phyloP scores from a whole-genome alignment of 2,113 vertebrate genomes.

The Sterrhoptilus dennistouni region DNA sequence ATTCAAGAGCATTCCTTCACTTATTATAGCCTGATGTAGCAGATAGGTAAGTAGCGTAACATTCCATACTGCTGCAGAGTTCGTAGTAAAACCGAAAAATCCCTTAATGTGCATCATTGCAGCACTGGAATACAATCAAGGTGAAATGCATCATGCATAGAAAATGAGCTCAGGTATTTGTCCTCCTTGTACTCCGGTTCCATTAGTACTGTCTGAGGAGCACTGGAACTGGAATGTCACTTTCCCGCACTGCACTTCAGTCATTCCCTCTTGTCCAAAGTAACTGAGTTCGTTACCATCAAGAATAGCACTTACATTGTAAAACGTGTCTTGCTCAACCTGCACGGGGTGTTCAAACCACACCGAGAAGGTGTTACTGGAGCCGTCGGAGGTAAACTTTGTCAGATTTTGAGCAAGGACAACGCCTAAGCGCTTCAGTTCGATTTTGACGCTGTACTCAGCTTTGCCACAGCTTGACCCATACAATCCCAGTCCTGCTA shows the following conservation, averaged over 20 bases:
- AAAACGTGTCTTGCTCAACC: slow-evolving; percentile 94
- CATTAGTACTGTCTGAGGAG: slow-evolving; percentile 97
- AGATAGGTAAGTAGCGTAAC: slow-evolving; percentile 62
- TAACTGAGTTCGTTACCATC: slow-evolving; percentile 95
- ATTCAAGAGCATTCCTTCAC: slow-evolving; percentile 79
- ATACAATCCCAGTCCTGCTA: slow-evolving; percentile 91
- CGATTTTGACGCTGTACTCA: slow-evolving; percentile 89
- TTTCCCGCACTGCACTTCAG: slow-evolving; percentile 93
- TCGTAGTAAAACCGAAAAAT: slow-evolving; percentile 64
- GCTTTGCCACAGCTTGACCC: slow-evolving; percentile 92
- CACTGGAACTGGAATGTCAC: slow-evolving; percentile 99
- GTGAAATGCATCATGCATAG: slow-evolving; percentile 83
- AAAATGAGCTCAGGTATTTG: slow-evolving; percentile 98
- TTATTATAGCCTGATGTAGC: slow-evolving; percentile 71
- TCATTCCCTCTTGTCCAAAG: slow-evolving; percentile 98
- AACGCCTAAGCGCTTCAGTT: slow-evolving; percentile 90
- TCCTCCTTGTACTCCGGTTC: slow-evolving; percentile 96
- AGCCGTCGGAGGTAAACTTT: slow-evolving; percentile 90
- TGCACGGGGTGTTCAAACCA: slow-evolving; percentile 97
- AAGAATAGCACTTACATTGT: slow-evolving; percentile 92
- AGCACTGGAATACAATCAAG: slow-evolving; percentile 69
- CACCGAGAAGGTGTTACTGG: slow-evolving; percentile 89
- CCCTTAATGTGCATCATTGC: slow-evolving; percentile 70
- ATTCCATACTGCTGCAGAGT: slow-evolving; percentile 66
- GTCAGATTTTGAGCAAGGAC: slow-evolving; percentile 88